phyloP scores from a whole-genome alignment of 1,140 invertebrate species.

The Solenopsis invicta region DNA sequence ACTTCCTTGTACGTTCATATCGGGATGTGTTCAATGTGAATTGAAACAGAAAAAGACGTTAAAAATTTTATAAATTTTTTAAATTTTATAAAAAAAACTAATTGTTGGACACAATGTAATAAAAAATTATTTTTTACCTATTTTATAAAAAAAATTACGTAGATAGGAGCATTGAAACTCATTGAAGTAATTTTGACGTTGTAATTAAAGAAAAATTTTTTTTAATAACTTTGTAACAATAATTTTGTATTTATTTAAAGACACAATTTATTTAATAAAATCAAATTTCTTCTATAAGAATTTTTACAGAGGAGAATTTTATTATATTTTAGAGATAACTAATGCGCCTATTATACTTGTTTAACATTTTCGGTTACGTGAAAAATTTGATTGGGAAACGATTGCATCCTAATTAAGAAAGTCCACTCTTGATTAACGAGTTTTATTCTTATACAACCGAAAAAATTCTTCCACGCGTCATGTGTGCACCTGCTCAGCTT shows the following conservation, averaged over 20 bases:
- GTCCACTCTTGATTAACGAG: not conserved
- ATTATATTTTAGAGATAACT: not conserved
- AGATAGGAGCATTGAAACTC: not conserved
- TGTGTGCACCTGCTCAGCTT: slow-evolving; percentile 45
- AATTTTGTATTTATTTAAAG: not conserved
- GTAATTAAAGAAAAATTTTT: too few relatives aligned
- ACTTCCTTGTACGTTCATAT: not conserved
- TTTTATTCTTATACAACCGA: slow-evolving; percentile 30
- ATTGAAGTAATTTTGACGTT: not conserved
- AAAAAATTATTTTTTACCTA: not conserved
- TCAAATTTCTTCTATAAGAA: not conserved
- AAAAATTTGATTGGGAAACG: not conserved
- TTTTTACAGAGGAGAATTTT: not conserved
- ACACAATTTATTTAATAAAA: too few relatives aligned
- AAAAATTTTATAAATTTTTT: slow-evolving; percentile 7
- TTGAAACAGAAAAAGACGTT: not conserved
- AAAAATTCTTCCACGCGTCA: slow-evolving; percentile 41
- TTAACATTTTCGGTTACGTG: not conserved
- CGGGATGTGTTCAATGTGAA: not conserved
- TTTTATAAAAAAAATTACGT: not conserved
- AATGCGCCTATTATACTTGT: not conserved
- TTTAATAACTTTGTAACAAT: not conserved
- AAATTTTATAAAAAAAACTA: not conserved
- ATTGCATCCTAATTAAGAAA: not conserved
- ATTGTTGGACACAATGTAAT: not conserved